A percentile compares a stretch with the other conserved stretches of the same genome.
Evolutionary conservation across 1,140 invertebrate genomes (phyloP).

Genomic region (Metopolophium dirhodum): DNA sequence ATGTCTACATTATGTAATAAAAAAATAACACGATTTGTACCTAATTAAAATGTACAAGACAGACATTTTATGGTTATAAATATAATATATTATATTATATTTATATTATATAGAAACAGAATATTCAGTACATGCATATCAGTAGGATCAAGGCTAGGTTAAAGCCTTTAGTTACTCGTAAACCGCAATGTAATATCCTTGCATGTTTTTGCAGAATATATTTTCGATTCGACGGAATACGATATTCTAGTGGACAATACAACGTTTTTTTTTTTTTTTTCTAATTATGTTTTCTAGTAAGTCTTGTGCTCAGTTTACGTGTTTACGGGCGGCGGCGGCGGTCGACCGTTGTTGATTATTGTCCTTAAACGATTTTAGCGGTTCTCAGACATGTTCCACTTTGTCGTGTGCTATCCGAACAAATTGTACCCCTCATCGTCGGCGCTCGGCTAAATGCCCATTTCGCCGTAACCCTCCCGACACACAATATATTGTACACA

Average conservation of each 20-base stretch:
- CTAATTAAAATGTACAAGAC: background rate
- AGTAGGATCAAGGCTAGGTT: background rate
- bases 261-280: background rate
- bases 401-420: constrained; percentile 14
- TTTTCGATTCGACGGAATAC: background rate
- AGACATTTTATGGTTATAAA: background rate
- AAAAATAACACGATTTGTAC: background rate
- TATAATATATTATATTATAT: too few relatives aligned
- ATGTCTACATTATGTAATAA: background rate
- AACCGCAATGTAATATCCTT: background rate
- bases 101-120: background rate
- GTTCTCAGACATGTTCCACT: background rate
- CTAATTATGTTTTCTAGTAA: background rate
- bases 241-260: background rate
- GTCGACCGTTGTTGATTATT: background rate
- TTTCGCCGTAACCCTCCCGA: constrained; percentile 49
- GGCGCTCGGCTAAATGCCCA: background rate
- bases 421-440: background rate
- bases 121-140: background rate
- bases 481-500: background rate
- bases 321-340: background rate
- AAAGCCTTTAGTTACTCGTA: too few relatives aligned
- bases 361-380: constrained; percentile 21
- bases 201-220: background rate
- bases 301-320: background rate